These are phyloP conservation scores for Clepsis dumicolana DNA, from an alignment of 2,888 invertebrate species.

Conservation along the genomic window DNA sequence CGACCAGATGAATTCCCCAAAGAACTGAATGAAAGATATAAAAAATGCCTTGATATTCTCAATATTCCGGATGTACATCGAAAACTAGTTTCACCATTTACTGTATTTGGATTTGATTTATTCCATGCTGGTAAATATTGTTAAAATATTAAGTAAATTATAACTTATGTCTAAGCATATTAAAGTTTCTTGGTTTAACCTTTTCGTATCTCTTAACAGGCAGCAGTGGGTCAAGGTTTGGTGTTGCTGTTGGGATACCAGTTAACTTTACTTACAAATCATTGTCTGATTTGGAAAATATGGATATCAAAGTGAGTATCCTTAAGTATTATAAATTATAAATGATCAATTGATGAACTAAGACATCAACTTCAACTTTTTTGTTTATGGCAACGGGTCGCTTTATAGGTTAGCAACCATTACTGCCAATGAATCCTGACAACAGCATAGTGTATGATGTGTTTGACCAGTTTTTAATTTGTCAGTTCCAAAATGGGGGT, in stretches of 20 bases:
- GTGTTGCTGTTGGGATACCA: conserved; percentile 91
- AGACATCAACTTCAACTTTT: too few species aligned
- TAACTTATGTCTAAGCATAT: conserved; percentile 43
- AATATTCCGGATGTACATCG: conserved; percentile 80
- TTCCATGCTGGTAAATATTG: conserved; percentile 88
- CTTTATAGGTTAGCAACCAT: too few species aligned
- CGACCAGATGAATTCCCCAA: conserved; percentile 84
- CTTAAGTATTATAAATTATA: not conserved
- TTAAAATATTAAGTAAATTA: not conserved
- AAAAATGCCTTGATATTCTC: conserved; percentile 87
- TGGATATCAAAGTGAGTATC: conserved; percentile 15
- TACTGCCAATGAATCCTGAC: too few species aligned
- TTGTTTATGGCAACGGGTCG: too few species aligned
- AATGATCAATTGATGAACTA: too few species aligned
- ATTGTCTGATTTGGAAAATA: conserved; percentile 10
- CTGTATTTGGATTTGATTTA: conserved; percentile 90
- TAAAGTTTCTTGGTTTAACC: not conserved
- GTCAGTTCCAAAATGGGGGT: too few species aligned
- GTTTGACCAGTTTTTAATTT: not conserved
- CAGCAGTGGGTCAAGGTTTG: conserved; percentile 83
- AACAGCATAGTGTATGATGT: too few species aligned
- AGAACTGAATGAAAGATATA: conserved; percentile 78
- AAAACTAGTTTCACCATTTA: conserved; percentile 88
- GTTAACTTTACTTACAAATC: conserved; percentile 88
- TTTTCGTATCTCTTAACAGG: conserved; percentile 63